Evolutionary conservation across 1,140 invertebrate species (phyloP).

Genomic region (Parasteatoda tepidariorum): DNA sequence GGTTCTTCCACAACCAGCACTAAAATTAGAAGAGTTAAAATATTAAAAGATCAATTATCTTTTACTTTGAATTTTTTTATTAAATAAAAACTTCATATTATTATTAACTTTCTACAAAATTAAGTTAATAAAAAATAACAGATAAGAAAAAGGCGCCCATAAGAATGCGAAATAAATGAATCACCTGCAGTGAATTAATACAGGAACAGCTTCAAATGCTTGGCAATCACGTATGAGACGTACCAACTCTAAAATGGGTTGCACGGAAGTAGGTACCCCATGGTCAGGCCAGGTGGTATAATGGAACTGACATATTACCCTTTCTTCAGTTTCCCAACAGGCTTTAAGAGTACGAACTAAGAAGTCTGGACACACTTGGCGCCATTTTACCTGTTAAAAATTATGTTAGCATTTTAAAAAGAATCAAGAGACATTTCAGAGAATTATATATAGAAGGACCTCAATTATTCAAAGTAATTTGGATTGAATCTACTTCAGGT

Average conservation of each 20-base stretch:
- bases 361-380: constrained; percentile 73
- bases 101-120: background rate
- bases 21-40: constrained; percentile 62
- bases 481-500: no score
- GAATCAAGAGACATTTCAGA: background rate
- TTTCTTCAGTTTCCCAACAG: constrained; percentile 68
- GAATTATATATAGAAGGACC: background rate
- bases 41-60: background rate
- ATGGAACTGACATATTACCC: constrained; percentile 73
- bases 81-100: no score
- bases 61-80: no score
- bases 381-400: constrained; percentile 61
- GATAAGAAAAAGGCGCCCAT: no score
- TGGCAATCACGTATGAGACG: constrained; percentile 73
- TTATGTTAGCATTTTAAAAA: background rate
- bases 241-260: constrained; percentile 73
- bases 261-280: constrained; percentile 72
- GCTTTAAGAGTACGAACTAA: constrained; percentile 72
- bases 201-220: constrained; percentile 71
- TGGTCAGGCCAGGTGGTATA: constrained; percentile 75
- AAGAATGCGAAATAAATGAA: background rate
- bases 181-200: constrained; percentile 73
- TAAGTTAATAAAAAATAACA: background rate
- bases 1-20: constrained; percentile 78
- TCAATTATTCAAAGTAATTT: no score